Percentiles rank a stretch among this genome's conserved stretches.
These are phyloP conservation scores for Enteromius viviparus DNA, from an alignment of 2,797 vertebrate species.

Conservation along the genomic window DNA sequence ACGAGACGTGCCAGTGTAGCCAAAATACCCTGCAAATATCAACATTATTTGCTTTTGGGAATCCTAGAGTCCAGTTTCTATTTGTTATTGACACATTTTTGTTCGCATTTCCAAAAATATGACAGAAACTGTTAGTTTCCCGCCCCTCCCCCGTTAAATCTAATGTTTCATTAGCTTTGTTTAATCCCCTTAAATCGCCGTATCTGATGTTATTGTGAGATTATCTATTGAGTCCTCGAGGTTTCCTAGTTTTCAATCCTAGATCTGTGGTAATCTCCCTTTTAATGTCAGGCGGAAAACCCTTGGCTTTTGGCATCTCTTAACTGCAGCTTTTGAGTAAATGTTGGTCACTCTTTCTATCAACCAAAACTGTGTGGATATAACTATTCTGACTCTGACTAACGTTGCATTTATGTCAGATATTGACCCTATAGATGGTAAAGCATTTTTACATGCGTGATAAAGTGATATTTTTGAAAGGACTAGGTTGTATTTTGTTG, in stretches of 20 bases:
- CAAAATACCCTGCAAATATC: neutral
- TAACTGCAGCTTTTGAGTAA: slow-evolving; percentile 51
- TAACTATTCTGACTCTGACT: neutral
- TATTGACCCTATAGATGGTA: neutral
- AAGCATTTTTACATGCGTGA: slow-evolving; percentile 7
- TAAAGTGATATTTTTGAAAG: slow-evolving; percentile 46
- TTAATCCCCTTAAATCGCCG: slow-evolving; percentile 71
- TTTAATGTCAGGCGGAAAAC: slow-evolving; percentile 55
- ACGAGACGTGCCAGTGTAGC: neutral
- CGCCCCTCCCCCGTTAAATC: slow-evolving; percentile 55
- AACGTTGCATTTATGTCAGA: neutral
- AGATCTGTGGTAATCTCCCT: slow-evolving; percentile 65
- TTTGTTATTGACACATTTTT: neutral
- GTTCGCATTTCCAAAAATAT: neutral
- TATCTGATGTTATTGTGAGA: slow-evolving; percentile 69
- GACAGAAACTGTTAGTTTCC: neutral
- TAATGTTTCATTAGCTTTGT: slow-evolving; percentile 73
- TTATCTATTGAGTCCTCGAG: slow-evolving; percentile 66
- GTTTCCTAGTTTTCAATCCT: slow-evolving; percentile 57
- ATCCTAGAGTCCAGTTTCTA: neutral
- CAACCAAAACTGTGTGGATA: slow-evolving; percentile 4
- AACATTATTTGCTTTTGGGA: neutral
- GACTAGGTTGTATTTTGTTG: neutral
- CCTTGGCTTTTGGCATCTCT: slow-evolving; percentile 23
- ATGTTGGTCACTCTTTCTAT: slow-evolving; percentile 32